These are phyloP conservation scores for Brevimyrus niger DNA, from an alignment of 2,113 vertebrate genomes.

Conservation along the genomic window DNA sequence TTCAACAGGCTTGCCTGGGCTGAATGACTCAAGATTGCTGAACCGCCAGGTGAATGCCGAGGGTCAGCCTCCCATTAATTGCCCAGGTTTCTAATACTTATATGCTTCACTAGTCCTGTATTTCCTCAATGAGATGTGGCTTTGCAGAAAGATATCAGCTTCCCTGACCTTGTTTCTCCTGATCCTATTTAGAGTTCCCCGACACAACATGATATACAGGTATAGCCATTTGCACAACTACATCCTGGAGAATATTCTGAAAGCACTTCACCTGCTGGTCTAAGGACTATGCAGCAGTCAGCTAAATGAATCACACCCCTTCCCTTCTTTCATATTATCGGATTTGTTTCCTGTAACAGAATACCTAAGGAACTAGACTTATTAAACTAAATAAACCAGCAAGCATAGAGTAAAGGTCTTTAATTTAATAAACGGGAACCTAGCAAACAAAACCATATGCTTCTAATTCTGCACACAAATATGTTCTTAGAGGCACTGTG, in stretches of 20 bases:
- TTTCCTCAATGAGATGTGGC: neutral
- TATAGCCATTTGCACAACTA: neutral
- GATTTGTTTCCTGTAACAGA: neutral
- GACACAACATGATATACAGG: neutral
- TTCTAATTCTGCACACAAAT: neutral
- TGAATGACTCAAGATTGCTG: neutral
- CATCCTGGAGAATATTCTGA: neutral
- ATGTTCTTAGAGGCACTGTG: neutral
- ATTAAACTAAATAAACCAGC: neutral
- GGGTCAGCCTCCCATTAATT: constrained; percentile 56
- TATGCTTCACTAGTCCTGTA: neutral
- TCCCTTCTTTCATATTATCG: neutral
- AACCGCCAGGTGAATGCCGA: constrained; percentile 39
- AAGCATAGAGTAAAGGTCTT: neutral
- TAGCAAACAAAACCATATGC: neutral
- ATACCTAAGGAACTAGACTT: neutral
- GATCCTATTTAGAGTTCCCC: neutral
- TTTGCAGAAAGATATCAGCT: neutral
- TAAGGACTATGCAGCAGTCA: neutral
- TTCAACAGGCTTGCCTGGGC: neutral
- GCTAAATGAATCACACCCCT: neutral
- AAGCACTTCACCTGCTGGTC: neutral
- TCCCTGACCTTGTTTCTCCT: neutral
- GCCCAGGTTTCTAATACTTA: constrained; percentile 58
- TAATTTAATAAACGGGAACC: neutral